Evolutionary conservation across 1,140 invertebrate genomes (phyloP).

Genomic region (Aplysia californica): DNA sequence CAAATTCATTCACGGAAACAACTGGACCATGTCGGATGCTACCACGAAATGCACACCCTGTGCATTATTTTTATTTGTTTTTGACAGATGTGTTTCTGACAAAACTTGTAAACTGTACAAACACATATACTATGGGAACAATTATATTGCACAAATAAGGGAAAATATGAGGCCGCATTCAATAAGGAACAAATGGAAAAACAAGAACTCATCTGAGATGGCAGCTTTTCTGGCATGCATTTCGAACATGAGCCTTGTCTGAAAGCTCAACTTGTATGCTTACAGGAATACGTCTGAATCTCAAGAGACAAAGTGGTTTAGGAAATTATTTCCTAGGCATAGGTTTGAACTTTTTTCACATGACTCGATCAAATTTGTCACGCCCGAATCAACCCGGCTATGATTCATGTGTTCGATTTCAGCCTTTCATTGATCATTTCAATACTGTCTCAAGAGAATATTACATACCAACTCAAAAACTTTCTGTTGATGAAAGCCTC

Average conservation of each 20-base stretch:
- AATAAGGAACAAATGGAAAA: background rate
- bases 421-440: background rate
- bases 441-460: background rate
- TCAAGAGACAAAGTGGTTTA: background rate
- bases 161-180: background rate
- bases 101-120: background rate
- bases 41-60: background rate
- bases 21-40: too few species aligned
- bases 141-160: background rate
- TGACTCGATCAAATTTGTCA: background rate
- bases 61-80: background rate
- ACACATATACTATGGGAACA: background rate
- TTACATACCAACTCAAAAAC: background rate
- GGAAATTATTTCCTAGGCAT: background rate
- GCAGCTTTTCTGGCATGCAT: background rate
- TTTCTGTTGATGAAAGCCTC: background rate
- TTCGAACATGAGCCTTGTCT: background rate
- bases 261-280: background rate
- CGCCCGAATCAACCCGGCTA: background rate
- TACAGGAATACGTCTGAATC: background rate
- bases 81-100: background rate
- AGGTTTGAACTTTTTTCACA: background rate
- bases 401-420: background rate
- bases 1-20: too few species aligned
- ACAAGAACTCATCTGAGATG: background rate